Evolutionary conservation across 2,888 invertebrate genomes (phyloP), one percentile per base, ranked within the genome.

Genomic region (Bedellia somnulentella): DNA sequence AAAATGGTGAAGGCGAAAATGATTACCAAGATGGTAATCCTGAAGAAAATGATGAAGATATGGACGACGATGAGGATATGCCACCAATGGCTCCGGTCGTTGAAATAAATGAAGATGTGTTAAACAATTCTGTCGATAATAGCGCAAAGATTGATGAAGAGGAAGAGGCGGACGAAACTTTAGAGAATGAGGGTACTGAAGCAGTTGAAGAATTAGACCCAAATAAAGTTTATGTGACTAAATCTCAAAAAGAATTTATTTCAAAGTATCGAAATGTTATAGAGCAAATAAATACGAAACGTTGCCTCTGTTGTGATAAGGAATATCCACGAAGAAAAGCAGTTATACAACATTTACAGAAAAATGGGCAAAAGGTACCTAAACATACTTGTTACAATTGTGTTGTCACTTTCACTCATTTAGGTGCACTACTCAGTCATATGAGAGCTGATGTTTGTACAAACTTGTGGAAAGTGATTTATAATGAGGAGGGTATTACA

Each of bases 331-430:
- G 77, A 2, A 52, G 77, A 33, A 78, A 78, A 45, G 73, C 77
- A 8, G 76, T 78, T 21, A 77, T 78, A 40, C 77, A 77, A 36
- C 77, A 78, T 44, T 51, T 78, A 32, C 77, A 78, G 47, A 78
- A 78, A 51, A 78, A 73, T 47, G 77, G 77, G 2, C 63, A 70
- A 35, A 75, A 73, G 56, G 80, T 82, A 29, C 81, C 81, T 1
- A 79, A 80, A 41, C 81, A 80, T 41, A 81, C 82, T 1, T 82
- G 82, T 43, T 82, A 81, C 41, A 80, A 80, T 45, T 82, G 82
- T 44, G 79, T 81, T 35, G 59, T 81, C 15, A 80, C 81, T 1
- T 81, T 80, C 37, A 63, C 61, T 4, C 76, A 77, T 37, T 76
- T 78, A 33, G 77, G 77, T 13, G 77, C 77, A 17, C 43, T 78